These are phyloP conservation scores for Cyrtorhinus lividipennis DNA, from an alignment of 1,140 invertebrate genomes.

Conservation along the genomic window DNA sequence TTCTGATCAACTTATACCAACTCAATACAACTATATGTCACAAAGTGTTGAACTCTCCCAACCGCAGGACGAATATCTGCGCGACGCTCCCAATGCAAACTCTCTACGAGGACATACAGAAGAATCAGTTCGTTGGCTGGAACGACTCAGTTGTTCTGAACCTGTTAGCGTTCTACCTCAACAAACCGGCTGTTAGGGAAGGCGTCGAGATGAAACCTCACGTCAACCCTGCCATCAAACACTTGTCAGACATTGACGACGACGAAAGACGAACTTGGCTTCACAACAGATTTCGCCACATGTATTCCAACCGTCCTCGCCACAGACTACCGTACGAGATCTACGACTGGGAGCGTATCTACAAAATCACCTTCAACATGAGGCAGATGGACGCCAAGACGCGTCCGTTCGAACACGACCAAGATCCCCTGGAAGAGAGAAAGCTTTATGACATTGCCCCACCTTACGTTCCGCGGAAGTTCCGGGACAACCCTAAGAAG, in stretches of 20 bases:
- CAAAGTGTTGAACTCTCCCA: conserved; percentile 40
- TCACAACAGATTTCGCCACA: conserved; percentile 47
- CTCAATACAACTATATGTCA: conserved; percentile 65
- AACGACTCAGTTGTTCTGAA: conserved; percentile 64
- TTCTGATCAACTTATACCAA: conserved; percentile 76
- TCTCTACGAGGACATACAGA: conserved; percentile 58
- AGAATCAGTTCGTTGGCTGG: conserved; percentile 33
- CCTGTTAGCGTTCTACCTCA: conserved; percentile 59
- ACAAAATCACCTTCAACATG: conserved; percentile 25
- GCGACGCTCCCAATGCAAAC: conserved; percentile 55
- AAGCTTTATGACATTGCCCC: conserved; percentile 18
- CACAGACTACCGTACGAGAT: conserved; percentile 24
- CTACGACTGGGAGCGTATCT: conserved; percentile 27
- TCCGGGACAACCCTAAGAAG: conserved; percentile 16
- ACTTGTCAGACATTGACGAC: conserved; percentile 50
- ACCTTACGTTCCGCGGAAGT: conserved; percentile 18
- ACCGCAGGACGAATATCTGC: conserved; percentile 61
- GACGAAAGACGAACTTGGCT: conserved; percentile 49
- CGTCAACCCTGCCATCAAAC: conserved; percentile 39
- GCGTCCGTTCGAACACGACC: conserved; percentile 24
- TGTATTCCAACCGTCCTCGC: conserved; percentile 39
- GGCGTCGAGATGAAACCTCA: conserved; percentile 57
- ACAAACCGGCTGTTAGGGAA: conserved; percentile 44
- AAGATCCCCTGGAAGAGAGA: conserved; percentile 24
- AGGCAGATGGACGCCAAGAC: conserved; percentile 23